A percentile compares a stretch with the other conserved stretches of the same genome.
Evolutionary conservation across 2,797 vertebrate genomes (phyloP).

Genomic region (Aotus griseimembra): DNA sequence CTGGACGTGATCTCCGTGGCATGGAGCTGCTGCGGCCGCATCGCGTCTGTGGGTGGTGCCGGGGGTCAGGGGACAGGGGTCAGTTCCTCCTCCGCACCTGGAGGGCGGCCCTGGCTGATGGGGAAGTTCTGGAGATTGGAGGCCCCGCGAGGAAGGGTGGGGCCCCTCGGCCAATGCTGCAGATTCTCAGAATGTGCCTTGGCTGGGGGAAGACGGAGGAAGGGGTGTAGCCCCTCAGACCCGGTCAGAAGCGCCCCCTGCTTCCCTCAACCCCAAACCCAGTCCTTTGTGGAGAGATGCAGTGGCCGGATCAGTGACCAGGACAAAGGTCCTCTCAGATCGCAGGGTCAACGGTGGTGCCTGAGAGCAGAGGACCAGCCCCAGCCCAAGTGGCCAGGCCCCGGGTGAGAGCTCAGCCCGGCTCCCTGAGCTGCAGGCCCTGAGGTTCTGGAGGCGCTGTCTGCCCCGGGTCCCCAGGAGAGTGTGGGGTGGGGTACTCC

Average conservation of each 20-base stretch:
- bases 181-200: too few relatives aligned
- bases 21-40: constrained; percentile 89
- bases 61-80: background rate
- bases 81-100: background rate
- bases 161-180: background rate
- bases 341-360: background rate
- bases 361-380: background rate
- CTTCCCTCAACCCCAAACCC: background rate
- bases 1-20: constrained; percentile 89
- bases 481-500: background rate
- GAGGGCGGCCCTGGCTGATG: background rate
- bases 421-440: background rate
- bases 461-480: background rate
- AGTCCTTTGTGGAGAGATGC: background rate
- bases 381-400: background rate
- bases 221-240: background rate
- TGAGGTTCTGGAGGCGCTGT: background rate
- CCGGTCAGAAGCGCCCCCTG: background rate
- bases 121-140: background rate
- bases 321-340: background rate
- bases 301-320: background rate
- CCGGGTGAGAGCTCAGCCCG: background rate
- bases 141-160: background rate
- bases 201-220: background rate
- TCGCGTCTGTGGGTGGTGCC: constrained; percentile 86